Conservation (phyloP, 2,888 invertebrate species). For the Limenitis camilla region DNA sequence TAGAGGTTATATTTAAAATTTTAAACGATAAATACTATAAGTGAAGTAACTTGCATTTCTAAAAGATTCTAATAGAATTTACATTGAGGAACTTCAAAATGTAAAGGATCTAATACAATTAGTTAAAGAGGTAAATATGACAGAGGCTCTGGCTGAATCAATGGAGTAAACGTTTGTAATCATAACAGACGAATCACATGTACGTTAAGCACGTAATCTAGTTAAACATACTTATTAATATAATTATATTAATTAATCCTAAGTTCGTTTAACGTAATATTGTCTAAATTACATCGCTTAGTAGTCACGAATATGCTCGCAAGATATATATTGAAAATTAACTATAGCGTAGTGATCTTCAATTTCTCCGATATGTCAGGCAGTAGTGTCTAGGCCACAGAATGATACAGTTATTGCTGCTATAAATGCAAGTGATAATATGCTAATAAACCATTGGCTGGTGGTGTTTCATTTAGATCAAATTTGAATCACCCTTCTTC, state of each 20-base stretch:
- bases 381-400: slow-evolving; percentile 58
- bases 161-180: background rate
- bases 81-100: background rate
- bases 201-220: slow-evolving; percentile 21
- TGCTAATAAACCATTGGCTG: no score
- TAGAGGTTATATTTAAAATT: no score
- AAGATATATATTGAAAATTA: slow-evolving; percentile 51
- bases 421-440: slow-evolving; percentile 6
- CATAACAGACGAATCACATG: slow-evolving; percentile 15
- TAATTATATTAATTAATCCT: slow-evolving; percentile 24
- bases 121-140: background rate
- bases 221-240: slow-evolving; percentile 15
- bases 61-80: no score
- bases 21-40: no score
- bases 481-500: background rate
- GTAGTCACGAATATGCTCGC: slow-evolving; percentile 48
- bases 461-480: no score
- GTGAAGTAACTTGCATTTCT: no score
- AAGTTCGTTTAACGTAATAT: slow-evolving; percentile 55
- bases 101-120: background rate
- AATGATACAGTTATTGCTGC: slow-evolving; percentile 31
- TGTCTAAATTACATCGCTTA: slow-evolving; percentile 62
- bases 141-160: slow-evolving; percentile 1
- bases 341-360: slow-evolving; percentile 55
- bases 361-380: slow-evolving; percentile 64